A percentile compares a stretch with the other conserved stretches of the same genome.
These are phyloP conservation scores for Eupithecia centaureata DNA, from an alignment of 2,888 invertebrate genomes.

Conservation along the genomic window DNA sequence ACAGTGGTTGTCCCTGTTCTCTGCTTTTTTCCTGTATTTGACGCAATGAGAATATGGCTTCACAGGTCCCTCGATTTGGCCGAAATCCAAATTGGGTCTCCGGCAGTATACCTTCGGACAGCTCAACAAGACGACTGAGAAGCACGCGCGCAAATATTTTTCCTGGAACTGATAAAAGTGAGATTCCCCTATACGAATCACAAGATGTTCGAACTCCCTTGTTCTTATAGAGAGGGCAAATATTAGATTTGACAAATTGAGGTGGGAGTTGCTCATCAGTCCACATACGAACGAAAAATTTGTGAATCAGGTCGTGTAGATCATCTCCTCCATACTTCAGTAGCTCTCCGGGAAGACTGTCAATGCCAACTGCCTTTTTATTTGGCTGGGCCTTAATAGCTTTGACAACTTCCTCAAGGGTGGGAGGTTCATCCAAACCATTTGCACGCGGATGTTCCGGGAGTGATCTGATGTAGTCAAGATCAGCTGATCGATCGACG, in stretches of 20 bases:
- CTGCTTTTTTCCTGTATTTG: neutral
- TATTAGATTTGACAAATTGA: neutral
- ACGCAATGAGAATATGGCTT: neutral
- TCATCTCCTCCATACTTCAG: too few relatives aligned
- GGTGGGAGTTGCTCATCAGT: neutral
- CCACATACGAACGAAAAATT: too few relatives aligned
- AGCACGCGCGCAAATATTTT: neutral
- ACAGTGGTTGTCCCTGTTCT: neutral
- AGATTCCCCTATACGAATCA: neutral
- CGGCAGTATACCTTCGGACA: neutral
- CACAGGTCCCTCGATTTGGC: neutral
- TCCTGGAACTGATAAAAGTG: neutral
- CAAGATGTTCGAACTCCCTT: constrained; percentile 13
- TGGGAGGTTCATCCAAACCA: neutral
- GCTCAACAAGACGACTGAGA: neutral
- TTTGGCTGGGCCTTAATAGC: too few relatives aligned
- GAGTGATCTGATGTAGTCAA: neutral
- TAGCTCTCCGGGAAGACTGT: too few relatives aligned
- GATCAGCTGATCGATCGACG: too few relatives aligned
- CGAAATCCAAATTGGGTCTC: neutral
- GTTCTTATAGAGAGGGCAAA: constrained; percentile 13
- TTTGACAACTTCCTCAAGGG: too few relatives aligned
- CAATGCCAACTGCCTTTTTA: too few relatives aligned
- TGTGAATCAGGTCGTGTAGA: too few relatives aligned
- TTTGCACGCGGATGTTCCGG: neutral